A percentile compares a stretch with the other conserved stretches of the same genome.
Conservation (phyloP, 2,113 vertebrate genomes). For the Xenopus tropicalis region DNA sequence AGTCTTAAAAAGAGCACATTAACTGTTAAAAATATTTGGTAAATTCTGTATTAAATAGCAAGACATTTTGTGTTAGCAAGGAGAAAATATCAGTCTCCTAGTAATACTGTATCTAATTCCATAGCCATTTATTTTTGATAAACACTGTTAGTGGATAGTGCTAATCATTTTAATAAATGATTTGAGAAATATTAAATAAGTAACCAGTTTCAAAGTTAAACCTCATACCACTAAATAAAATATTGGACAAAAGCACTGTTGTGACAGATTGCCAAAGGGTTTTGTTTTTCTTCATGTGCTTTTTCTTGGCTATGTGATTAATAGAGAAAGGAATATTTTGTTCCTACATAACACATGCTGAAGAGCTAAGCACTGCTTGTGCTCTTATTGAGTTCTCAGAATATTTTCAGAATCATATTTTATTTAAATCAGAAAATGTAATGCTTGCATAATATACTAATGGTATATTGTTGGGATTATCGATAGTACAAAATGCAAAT, state of each 20-base stretch:
- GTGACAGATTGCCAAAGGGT: conserved; percentile 16
- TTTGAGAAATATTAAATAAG: conserved; percentile 7
- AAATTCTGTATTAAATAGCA: conserved; percentile 18
- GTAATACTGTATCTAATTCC: neutral
- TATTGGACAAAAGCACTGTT: conserved; percentile 10
- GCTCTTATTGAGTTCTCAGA: conserved; percentile 8
- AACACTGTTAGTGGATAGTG: neutral
- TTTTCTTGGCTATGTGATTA: conserved; percentile 11
- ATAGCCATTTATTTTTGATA: neutral
- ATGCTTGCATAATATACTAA: too few relatives aligned
- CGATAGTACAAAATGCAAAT: too few relatives aligned
- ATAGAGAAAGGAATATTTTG: conserved; percentile 12
- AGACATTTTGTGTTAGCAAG: neutral
- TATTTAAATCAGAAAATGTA: too few relatives aligned
- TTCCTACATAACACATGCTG: conserved; percentile 31
- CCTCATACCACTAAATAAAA: conserved; percentile 1
- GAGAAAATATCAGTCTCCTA: neutral
- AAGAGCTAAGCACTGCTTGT: conserved; percentile 19
- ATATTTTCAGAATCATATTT: neutral
- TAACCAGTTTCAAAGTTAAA: conserved; percentile 13
- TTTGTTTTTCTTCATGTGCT: conserved; percentile 14
- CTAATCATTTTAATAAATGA: neutral
- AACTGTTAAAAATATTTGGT: neutral
- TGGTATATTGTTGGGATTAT: too few relatives aligned
- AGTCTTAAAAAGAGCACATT: neutral